phyloP scores from a whole-genome alignment of 2,888 invertebrate genomes.

The Zhengitettix transpicula region DNA sequence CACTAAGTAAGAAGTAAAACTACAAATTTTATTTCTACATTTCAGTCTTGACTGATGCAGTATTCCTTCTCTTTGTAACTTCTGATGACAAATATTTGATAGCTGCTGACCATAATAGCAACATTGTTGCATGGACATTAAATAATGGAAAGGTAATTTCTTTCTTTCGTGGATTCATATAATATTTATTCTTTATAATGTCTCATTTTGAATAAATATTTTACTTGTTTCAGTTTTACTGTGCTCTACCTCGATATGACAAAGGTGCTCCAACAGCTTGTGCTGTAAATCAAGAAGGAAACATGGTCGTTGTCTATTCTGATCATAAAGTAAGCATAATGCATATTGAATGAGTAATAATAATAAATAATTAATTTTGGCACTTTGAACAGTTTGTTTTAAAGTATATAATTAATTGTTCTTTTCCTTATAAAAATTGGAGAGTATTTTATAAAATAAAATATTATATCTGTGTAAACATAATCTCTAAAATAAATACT shows the following conservation, averaged over 20 bases:
- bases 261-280: slow-evolving; percentile 56
- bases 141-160: slow-evolving; percentile 19
- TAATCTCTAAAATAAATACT: too few species aligned
- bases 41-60: slow-evolving; percentile 36
- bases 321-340: slow-evolving; percentile 50
- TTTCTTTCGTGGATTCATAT: not conserved
- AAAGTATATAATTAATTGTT: not conserved
- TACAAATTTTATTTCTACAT: not conserved
- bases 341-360: not conserved
- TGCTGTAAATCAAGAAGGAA: slow-evolving; percentile 24
- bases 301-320: slow-evolving; percentile 54
- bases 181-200: not conserved
- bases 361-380: too few species aligned
- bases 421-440: slow-evolving; percentile 1
- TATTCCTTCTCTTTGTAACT: slow-evolving; percentile 35
- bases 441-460: slow-evolving; percentile 2
- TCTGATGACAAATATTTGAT: slow-evolving; percentile 43
- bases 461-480: not conserved
- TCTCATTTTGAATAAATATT: not conserved
- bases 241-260: slow-evolving; percentile 50
- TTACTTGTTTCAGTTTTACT: slow-evolving; percentile 25
- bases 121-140: slow-evolving; percentile 45
- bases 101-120: slow-evolving; percentile 45
- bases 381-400: not conserved
- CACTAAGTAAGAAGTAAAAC: too few species aligned